A percentile compares a stretch with the other conserved stretches of the same genome.
These are phyloP conservation scores for Takifugu ocellatus DNA, from an alignment of 2,797 vertebrate species.

Conservation along the genomic window DNA sequence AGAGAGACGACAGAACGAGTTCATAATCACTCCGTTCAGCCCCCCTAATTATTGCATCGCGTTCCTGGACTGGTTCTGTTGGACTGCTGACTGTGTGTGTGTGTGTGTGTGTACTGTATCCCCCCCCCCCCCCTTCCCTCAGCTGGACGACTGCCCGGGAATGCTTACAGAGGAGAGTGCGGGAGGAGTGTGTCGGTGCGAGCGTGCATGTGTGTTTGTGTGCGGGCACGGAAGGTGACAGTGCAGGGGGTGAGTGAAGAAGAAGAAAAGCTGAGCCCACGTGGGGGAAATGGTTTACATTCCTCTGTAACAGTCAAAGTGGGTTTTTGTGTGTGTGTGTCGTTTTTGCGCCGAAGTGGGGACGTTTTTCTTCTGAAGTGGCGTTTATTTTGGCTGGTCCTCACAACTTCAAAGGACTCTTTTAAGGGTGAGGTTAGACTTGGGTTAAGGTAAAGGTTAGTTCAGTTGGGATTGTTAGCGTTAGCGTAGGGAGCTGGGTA, in stretches of 20 bases:
- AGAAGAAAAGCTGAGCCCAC: conserved; percentile 45
- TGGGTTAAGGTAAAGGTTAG: no score
- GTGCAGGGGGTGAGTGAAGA: conserved; percentile 35
- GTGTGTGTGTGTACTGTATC: conserved; percentile 43
- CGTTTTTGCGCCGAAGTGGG: conserved; percentile 9
- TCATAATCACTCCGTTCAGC: conserved; percentile 62
- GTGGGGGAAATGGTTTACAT: conserved; percentile 52
- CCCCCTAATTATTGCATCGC: conserved; percentile 65
- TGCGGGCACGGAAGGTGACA: conserved; percentile 47
- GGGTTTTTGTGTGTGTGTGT: conserved; percentile 5
- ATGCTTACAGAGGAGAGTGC: conserved; percentile 53
- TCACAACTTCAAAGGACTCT: no score
- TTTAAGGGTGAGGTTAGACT: no score
- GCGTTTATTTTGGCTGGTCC: no score
- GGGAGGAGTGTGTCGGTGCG: conserved; percentile 11
- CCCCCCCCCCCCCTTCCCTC: conserved; percentile 50
- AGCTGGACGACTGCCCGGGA: conserved; percentile 64
- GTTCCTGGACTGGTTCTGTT: conserved; percentile 63
- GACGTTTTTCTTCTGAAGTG: no score
- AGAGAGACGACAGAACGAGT: conserved; percentile 54
- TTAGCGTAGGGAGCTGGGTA: no score
- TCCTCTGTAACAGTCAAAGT: conserved; percentile 40
- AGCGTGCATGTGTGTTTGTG: conserved; percentile 14
- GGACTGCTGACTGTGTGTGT: conserved; percentile 40
- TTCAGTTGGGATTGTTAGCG: no score